Base-by-base conservation (phyloP, 2,888 invertebrate genomes). In the Epicampocera succincta region DNA sequence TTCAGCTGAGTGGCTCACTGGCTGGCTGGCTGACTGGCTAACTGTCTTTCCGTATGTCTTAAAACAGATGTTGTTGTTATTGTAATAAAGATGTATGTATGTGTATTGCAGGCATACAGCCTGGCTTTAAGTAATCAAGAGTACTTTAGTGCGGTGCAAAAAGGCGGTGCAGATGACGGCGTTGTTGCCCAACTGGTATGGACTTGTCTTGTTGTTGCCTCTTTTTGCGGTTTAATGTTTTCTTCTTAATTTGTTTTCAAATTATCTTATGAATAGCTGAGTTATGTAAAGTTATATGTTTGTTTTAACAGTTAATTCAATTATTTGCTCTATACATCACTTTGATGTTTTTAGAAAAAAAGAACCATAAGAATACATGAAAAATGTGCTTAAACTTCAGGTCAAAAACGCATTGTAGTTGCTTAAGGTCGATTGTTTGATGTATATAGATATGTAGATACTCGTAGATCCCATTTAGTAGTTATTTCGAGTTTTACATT, bases 141-240 rank as follows among this genome's bases (percentile, higher is more conserved):
- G 13, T 60, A 46, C 12, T 17, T 29, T 44, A 61, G 40, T 11
- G 38, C 40, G 61, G 52, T 52, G 17, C 46, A 44, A 63, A 75
- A 71, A 33, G 33, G 33, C 33, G 9, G 58, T 33, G 63, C 29
- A 61, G 58, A 33, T 52, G 33, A 71, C 61, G 63, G 69, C 63
- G 78, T 66, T 78, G 74, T 72, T 82, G 78, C 66, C 46, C 52
- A 82, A 82, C 78, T 82, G 74, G 82, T 82, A 82, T 75, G 19
- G 25, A 66, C 33, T 66, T 60, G 61, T 73, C 21, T 78, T 71
- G 69, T 78, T 71, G 69, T 78, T 74, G 74, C 66, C 66, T 78
- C 54, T 78, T 71, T 52, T 56, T 71, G 72, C 73, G 66, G 72
- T 29, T 72, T 42, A n/a, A 48, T 48, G 52, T 69, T 50, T 69